Evolutionary conservation across 2,113 vertebrate species (phyloP), one percentile per base, ranked within the genome.

Genomic region (crab-eating macaque (Macaca fascicularis)): DNA sequence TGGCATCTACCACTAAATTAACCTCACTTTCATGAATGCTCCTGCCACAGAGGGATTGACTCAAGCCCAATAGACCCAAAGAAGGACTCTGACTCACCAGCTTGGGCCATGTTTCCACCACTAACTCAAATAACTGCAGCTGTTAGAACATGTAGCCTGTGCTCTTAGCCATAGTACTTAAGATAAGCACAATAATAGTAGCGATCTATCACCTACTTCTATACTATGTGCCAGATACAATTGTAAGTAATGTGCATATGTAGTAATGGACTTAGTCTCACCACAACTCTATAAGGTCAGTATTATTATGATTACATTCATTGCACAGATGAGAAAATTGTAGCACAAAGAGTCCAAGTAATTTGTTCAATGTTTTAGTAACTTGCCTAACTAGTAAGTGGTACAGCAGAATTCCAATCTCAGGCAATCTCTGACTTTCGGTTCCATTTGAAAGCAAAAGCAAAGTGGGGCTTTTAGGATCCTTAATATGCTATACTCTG

Each of bases 401-500:
- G 1, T 52, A n/a, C 3, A 32, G 30, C 8, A 30, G 2, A 70
- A 89, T 89, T 59, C 22, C 16, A 30, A 83, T 84, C 9, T 16
- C 19, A n/a, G 59, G 35, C 2, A 22, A 67, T 55, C 14, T 75
- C 55, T 80, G 35, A 90, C 30, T 4, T 87, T 80, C 6, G 2
- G 57, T 38, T 10, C 19, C n/a, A 84, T 45, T 20, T 40, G n/a
- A 89, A 78, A 95, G 11, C 8, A 74, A 55, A 40, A 35, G 16
- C 20, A n/a, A 69, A 23, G 5, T 25, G 2, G 38, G 4, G 3
- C 14, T 23, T 81, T 45, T 9, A 23, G 12, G 45, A 35, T 25
- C 50, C n/a, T 64, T 16, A 17, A 5, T 23, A 3, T 38, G 14
- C 9, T 38, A 1, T 9, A 27, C 0, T 3, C 8, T 38, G 12